Conservation (phyloP, 2,113 vertebrate species). For the Limanda limanda region DNA sequence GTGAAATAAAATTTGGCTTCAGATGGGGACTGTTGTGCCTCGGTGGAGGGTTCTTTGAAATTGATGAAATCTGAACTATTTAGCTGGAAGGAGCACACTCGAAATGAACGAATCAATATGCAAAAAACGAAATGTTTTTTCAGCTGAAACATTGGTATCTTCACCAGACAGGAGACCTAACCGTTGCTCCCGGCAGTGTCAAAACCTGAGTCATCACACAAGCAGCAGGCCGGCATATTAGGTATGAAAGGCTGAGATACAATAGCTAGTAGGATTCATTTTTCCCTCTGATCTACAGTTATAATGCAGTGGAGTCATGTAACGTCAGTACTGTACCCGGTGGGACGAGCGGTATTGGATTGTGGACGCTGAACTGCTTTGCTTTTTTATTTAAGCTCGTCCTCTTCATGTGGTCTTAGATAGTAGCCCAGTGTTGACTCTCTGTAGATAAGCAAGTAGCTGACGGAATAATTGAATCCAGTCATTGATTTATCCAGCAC, state of each 20-base stretch:
- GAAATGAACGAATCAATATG: neutral
- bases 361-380: no score
- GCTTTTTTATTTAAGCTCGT: no score
- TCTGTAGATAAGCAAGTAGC: neutral
- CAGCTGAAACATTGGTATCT: neutral
- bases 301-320: no score
- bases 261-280: no score
- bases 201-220: neutral
- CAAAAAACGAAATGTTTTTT: neutral
- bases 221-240: constrained; percentile 1
- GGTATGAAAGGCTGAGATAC: neutral
- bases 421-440: neutral
- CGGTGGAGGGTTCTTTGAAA: neutral
- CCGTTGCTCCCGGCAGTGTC: neutral
- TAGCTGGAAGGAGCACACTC: neutral
- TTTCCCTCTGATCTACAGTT: no score
- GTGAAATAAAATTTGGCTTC: neutral
- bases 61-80: neutral
- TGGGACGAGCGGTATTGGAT: no score
- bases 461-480: constrained; percentile 39
- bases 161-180: neutral
- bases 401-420: neutral
- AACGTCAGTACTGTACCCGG: no score
- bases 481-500: constrained; percentile 47
- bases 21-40: no score